Percentiles rank a stretch among this genome's conserved stretches.
Conservation (phyloP, 1,140 invertebrate genomes). For the Aphaenogaster floridana region DNA sequence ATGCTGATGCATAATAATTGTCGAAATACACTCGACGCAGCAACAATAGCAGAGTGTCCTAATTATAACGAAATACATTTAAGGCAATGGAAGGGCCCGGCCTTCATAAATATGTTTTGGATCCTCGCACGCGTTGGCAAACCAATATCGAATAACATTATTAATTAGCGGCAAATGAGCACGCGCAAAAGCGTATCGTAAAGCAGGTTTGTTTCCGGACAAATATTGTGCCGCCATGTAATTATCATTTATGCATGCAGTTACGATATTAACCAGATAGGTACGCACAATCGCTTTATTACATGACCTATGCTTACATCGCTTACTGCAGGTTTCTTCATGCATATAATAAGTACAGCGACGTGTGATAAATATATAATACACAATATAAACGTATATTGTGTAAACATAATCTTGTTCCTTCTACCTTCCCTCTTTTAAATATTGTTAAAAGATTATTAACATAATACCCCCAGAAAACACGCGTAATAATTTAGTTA, state of each 20-base stretch:
- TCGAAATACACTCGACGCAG: background rate
- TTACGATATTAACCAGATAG: conserved; percentile 44
- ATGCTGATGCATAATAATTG: background rate
- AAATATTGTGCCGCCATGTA: conserved; percentile 41
- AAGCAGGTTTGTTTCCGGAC: conserved; percentile 5
- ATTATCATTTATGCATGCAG: conserved; percentile 48
- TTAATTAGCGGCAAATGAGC: conserved; percentile 51
- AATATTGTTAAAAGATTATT: background rate
- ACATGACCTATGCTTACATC: conserved; percentile 1
- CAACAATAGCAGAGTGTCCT: conserved; percentile 1
- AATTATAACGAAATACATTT: conserved; percentile 36
- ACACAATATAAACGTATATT: background rate
- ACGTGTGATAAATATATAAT: background rate
- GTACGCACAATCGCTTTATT: conserved; percentile 44
- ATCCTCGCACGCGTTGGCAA: background rate
- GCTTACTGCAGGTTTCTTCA: conserved; percentile 19
- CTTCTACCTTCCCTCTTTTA: background rate
- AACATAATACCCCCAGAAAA: background rate
- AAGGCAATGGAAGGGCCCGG: background rate
- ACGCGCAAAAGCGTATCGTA: conserved; percentile 28
- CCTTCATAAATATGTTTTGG: conserved; percentile 31
- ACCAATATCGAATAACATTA: conserved; percentile 45
- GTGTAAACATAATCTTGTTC: background rate
- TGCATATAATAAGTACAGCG: background rate
- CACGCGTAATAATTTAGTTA: background rate